Evolutionary conservation across 2,113 vertebrate species (phyloP), one percentile per base, ranked within the genome.

Genomic region (Tyto alba): DNA sequence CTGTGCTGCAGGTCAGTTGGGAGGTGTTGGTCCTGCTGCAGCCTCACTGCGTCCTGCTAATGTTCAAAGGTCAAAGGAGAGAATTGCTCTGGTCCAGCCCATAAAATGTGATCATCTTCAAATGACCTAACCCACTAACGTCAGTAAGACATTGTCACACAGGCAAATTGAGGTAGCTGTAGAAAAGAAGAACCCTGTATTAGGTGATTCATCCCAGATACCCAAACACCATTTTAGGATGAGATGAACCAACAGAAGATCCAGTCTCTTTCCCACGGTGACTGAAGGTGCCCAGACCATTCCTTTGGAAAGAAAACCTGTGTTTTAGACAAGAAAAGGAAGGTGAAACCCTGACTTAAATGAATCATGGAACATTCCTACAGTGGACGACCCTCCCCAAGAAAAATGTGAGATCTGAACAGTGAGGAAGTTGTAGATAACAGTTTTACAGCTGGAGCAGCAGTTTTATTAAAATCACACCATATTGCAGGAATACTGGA

Each of bases 1-100:
- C 53, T 48, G 34, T 43, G 66, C 27, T 62, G 32, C 21, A 48
- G 22, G 18, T 60, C 32, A 16, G 0, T 3, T 0, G 1, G 17
- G 27, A 57, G 15, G 4, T 48, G 12, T 53, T 40, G 19, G 17
- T 38, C 32, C 57, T 56, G 40, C 53, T 82, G 47, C 32, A 82
- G 59, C 18, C 30, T 67, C 73, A 10, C 7, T 67, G 38, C 38
- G 47, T 21, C n/a, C 53, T 84, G 32, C 23, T 55, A 22, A 23
- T 89, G 32, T 38, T 56, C 73, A 56, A 45, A 83, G 29, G 30
- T 78, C 47, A 32, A 45, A 32, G 9, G 6, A 75, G 15, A 47
- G 9, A 67, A 56, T 50, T 2, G 2, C 12, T 29, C 74, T 13
- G 10, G 10, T 59, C 38, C 56, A 40, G 30, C 21, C 62, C 45